Conservation (phyloP, 2,888 invertebrate genomes). For the Melieria crassipennis region DNA sequence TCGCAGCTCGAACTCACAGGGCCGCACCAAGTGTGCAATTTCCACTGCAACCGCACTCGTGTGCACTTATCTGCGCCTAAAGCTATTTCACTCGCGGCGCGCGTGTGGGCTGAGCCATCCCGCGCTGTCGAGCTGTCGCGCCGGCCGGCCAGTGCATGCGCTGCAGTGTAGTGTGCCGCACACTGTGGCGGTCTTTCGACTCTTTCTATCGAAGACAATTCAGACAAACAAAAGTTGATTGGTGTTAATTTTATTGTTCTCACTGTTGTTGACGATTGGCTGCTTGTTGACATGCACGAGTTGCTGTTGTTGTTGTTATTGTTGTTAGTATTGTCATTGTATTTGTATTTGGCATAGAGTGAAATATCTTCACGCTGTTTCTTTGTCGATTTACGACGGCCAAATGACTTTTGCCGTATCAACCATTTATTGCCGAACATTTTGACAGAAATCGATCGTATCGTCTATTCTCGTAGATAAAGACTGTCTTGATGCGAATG, state of each 20-base stretch:
- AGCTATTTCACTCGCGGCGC: no score
- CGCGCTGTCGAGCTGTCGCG: no score
- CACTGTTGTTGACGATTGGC: slow-evolving; percentile 12
- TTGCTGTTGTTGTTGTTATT: slow-evolving; percentile 18
- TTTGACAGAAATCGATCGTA: slow-evolving; percentile 37
- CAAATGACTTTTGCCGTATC: slow-evolving; percentile 54
- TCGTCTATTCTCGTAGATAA: slow-evolving; percentile 24
- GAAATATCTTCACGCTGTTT: slow-evolving; percentile 42
- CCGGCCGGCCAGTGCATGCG: no score
- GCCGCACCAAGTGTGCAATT: no score
- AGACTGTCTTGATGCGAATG: slow-evolving; percentile 36
- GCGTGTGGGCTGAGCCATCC: no score
- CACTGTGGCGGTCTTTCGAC: no score
- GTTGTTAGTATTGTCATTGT: background rate
- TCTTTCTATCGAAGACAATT: background rate
- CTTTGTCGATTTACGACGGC: slow-evolving; percentile 54
- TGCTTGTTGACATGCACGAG: background rate
- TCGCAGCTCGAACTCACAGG: no score
- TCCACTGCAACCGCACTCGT: no score
- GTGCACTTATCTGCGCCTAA: no score
- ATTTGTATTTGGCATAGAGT: slow-evolving; percentile 6
- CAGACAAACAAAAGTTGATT: slow-evolving; percentile 38
- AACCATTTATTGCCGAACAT: slow-evolving; percentile 53
- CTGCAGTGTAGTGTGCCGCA: no score
- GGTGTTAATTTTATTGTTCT: slow-evolving; percentile 28